A percentile compares a stretch with the other conserved stretches of the same genome.
phyloP scores from a whole-genome alignment of 2,888 invertebrate species.

The Sminthurides aquaticus region DNA sequence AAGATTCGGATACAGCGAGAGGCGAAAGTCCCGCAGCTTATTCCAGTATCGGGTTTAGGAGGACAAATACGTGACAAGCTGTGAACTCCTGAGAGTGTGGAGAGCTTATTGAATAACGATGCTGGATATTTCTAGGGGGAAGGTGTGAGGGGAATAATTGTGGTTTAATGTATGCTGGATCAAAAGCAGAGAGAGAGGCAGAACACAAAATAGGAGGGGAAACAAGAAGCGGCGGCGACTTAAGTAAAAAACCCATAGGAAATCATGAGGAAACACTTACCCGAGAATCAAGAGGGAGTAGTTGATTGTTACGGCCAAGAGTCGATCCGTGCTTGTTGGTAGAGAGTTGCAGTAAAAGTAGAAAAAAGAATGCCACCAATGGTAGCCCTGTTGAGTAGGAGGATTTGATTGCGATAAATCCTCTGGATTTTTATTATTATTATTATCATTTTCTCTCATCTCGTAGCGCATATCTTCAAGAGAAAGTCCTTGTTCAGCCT shows the following conservation, averaged over 20 bases:
- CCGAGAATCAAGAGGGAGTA: constrained; percentile 38
- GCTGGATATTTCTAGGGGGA: too few relatives aligned
- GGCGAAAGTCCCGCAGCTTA: too few relatives aligned
- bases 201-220: too few relatives aligned
- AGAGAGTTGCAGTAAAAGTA: not conserved
- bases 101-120: too few relatives aligned
- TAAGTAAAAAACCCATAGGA: too few relatives aligned
- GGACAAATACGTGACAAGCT: too few relatives aligned
- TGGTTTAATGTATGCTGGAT: not conserved
- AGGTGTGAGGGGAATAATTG: not conserved
- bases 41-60: too few relatives aligned
- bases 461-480: not conserved
- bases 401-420: not conserved
- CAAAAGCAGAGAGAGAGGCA: too few relatives aligned
- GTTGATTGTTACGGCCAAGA: constrained; percentile 38
- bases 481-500: constrained; percentile 1
- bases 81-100: too few relatives aligned
- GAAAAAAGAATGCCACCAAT: not conserved
- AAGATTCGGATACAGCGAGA: too few relatives aligned
- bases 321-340: constrained; percentile 19
- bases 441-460: not conserved
- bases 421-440: not conserved
- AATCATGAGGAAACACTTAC: constrained; percentile 23
- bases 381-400: not conserved
- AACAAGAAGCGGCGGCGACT: too few relatives aligned